These are phyloP conservation scores for Halocynthia aurantium DNA, from an alignment of 23 tunicate species.

Conservation along the genomic window DNA sequence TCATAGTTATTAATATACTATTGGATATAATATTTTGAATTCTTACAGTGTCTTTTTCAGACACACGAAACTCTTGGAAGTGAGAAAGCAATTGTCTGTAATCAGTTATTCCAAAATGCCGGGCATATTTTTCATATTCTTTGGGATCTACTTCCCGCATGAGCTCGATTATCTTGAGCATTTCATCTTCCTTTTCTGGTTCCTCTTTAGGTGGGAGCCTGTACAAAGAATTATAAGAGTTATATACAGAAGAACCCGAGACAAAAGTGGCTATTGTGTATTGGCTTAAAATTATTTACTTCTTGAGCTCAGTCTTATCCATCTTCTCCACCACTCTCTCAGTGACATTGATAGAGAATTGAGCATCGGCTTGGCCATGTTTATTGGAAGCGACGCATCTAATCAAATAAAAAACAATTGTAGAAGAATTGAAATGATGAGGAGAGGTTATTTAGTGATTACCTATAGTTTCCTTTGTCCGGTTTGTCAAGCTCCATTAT, in stretches of 20 bases:
- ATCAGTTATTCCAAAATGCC: conserved; percentile 84
- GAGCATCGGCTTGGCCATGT: conserved; percentile 78
- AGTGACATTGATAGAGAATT: conserved; percentile 66
- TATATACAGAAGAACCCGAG: neutral
- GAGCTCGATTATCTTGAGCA: conserved; percentile 45
- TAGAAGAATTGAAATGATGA: neutral
- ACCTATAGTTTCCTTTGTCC: conserved; percentile 88
- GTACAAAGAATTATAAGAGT: neutral
- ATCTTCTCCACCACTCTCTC: conserved; percentile 61
- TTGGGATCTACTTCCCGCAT: conserved; percentile 94
- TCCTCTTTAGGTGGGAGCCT: conserved; percentile 64
- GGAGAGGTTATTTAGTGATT: neutral
- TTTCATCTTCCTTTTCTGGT: conserved; percentile 23
- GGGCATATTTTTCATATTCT: conserved; percentile 92
- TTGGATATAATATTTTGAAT: too few species aligned
- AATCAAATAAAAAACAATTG: neutral
- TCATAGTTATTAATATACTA: too few species aligned
- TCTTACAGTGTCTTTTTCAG: neutral
- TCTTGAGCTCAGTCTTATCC: conserved; percentile 72
- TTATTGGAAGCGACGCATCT: conserved; percentile 83
- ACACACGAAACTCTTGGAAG: conserved; percentile 42
- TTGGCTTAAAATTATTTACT: conserved; percentile 24
- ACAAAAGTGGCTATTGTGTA: neutral
- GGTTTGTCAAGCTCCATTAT: conserved; percentile 66
- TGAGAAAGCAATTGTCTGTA: conserved; percentile 81